Base-by-base conservation (phyloP, 2,888 invertebrate genomes). In the Megalurothrips usitatus region DNA sequence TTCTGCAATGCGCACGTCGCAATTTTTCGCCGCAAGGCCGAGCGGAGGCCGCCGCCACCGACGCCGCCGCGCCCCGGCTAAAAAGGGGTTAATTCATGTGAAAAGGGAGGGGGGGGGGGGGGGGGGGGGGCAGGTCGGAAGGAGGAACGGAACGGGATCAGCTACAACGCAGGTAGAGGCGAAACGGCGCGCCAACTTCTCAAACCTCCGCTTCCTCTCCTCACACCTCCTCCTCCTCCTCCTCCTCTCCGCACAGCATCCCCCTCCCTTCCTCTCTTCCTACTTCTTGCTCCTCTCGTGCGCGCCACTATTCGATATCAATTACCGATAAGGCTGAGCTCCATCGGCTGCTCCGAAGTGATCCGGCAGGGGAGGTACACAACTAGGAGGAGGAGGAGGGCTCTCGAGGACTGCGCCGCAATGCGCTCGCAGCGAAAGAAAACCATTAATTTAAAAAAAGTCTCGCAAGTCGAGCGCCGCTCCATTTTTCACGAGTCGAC, bases 281-380 rank as follows among this genome's bases (percentile, higher is more conserved):
- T 19, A 3, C 10, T 2, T 19, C 52, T 19, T 10, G 52, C 52
- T 19, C 52, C 10, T 3, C 52, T 19, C 52, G 6, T 2, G 14
- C 52, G 14, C 52, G 52, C 52, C n/a, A 10, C 68, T 23, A 75
- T 75, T 75, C 26, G 68, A 75, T 75, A 75, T 75, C 68, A 75
- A 75, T 75, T 75, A 75, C 68, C 23, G 68, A 75, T 75, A 75
- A 75, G 68, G 23, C 34, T 43, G 34, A n/a, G 34, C 34, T 43
- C 34, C n/a, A n/a, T n/a, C n/a, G n/a, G n/a, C n/a, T n/a, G n/a
- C n/a, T n/a, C n/a, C n/a, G n/a, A n/a, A n/a, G 6, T 43, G 34
- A 43, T 43, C 34, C 34, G 34, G 34, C 34, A 4, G 34, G n/a
- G n/a, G n/a, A n/a, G n/a, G n/a, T n/a, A n/a, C n/a, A n/a, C 34